Percentiles rank a stretch among this genome's conserved stretches.
Evolutionary conservation across 1,140 invertebrate species (phyloP).

Genomic region (Capitella teleta): DNA sequence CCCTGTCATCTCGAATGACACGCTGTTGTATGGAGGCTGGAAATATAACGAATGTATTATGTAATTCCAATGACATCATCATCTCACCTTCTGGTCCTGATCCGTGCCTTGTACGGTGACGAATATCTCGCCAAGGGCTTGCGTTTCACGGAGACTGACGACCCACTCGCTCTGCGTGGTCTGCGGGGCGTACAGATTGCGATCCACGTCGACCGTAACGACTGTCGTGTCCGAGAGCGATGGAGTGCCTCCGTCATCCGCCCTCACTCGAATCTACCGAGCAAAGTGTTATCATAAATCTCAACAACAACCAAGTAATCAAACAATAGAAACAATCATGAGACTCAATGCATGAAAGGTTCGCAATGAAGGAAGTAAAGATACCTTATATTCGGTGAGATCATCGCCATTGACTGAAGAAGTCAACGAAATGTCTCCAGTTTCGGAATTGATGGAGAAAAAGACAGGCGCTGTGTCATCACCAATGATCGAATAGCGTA

Average conservation of each 20-base stretch:
- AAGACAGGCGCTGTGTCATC: slow-evolving; percentile 21
- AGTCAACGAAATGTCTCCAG: slow-evolving; percentile 16
- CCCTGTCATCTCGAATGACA: slow-evolving; percentile 13
- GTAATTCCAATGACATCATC: not conserved
- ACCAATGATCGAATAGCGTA: slow-evolving; percentile 27
- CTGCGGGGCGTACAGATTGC: slow-evolving; percentile 22
- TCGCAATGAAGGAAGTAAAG: not conserved
- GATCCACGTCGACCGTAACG: slow-evolving; percentile 21
- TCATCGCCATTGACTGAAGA: slow-evolving; percentile 3
- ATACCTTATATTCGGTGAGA: slow-evolving; percentile 7
- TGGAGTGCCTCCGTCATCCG: slow-evolving; percentile 25
- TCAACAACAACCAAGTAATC: no score
- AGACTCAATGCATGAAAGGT: not conserved
- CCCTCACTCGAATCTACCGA: slow-evolving; percentile 20
- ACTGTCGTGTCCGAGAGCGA: slow-evolving; percentile 13
- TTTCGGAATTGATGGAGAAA: slow-evolving; percentile 17
- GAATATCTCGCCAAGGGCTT: slow-evolving; percentile 6
- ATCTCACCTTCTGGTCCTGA: slow-evolving; percentile 65
- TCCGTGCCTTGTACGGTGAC: slow-evolving; percentile 62
- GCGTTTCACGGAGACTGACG: slow-evolving; percentile 5
- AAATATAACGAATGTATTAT: slow-evolving; percentile 1
- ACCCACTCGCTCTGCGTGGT: not conserved
- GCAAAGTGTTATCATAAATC: not conserved
- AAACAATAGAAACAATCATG: not conserved
- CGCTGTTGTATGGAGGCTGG: slow-evolving; percentile 22